These are phyloP conservation scores for Pelusios castaneus DNA, from an alignment of 2,113 vertebrate species.

Conservation along the genomic window DNA sequence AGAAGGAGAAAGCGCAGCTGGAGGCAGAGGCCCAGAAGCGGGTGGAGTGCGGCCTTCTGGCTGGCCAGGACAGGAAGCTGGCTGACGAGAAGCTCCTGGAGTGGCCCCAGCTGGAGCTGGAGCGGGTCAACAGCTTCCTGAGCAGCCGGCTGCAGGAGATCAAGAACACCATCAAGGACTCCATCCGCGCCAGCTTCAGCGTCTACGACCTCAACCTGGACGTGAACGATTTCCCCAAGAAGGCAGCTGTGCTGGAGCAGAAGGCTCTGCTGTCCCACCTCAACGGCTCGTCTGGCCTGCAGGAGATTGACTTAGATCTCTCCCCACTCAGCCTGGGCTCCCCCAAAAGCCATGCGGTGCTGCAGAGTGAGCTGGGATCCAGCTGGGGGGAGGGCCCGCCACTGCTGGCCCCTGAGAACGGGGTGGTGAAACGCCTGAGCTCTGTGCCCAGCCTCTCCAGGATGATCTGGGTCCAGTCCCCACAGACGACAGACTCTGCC, in stretches of 20 bases:
- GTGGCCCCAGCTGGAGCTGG: slow-evolving; percentile 94
- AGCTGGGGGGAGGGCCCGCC: slow-evolving; percentile 72
- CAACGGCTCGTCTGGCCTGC: slow-evolving; percentile 90
- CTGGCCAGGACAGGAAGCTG: slow-evolving; percentile 63
- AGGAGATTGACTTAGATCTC: slow-evolving; percentile 95
- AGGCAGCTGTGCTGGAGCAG: slow-evolving; percentile 90
- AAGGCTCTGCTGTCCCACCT: slow-evolving; percentile 91
- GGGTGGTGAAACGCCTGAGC: slow-evolving; percentile 88
- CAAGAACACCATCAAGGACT: slow-evolving; percentile 98
- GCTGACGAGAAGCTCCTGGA: slow-evolving; percentile 85
- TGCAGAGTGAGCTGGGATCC: slow-evolving; percentile 75
- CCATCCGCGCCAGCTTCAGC: slow-evolving; percentile 94
- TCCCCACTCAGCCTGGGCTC: slow-evolving; percentile 91
- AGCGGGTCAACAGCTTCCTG: slow-evolving; percentile 96
- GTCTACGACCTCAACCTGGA: slow-evolving; percentile 95
- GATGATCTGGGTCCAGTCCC: slow-evolving; percentile 91
- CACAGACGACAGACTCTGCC: slow-evolving; percentile 79
- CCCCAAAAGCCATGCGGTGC: slow-evolving; percentile 82
- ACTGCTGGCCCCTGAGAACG: slow-evolving; percentile 65
- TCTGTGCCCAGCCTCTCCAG: slow-evolving; percentile 91
- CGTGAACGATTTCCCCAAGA: slow-evolving; percentile 94
- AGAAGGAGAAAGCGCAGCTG: slow-evolving; percentile 93
- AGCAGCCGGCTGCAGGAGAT: slow-evolving; percentile 97
- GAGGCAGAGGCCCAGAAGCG: slow-evolving; percentile 76
- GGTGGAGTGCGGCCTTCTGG: slow-evolving; percentile 68